Percentiles rank a stretch among this genome's conserved stretches.
Evolutionary conservation across 2,888 invertebrate species (phyloP).

Genomic region (Therioaphis trifolii): DNA sequence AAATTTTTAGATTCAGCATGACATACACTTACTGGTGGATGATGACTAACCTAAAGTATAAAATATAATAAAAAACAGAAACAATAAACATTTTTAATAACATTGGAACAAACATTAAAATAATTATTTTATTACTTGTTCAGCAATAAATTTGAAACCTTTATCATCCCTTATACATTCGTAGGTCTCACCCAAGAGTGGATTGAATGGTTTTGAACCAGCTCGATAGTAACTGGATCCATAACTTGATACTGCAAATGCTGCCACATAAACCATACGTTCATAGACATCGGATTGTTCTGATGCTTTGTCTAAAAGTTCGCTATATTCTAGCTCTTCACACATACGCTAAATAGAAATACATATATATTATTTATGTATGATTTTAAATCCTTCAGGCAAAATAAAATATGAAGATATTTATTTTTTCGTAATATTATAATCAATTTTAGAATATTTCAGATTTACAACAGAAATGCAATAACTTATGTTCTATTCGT

Average conservation of each 20-base stretch:
- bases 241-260: conserved; percentile 85
- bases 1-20: conserved; percentile 82
- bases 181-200: conserved; percentile 84
- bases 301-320: conserved; percentile 81
- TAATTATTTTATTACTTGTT: conserved; percentile 73
- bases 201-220: conserved; percentile 87
- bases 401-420: not conserved
- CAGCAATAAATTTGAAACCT: conserved; percentile 82
- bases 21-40: conserved; percentile 85
- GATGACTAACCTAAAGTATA: conserved; percentile 78
- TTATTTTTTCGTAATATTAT: no score
- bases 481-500: no score
- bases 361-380: not conserved
- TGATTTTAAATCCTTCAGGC: not conserved
- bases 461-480: no score
- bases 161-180: conserved; percentile 83
- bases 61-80: not conserved
- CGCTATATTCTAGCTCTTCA: conserved; percentile 86
- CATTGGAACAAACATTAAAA: not conserved
- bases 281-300: conserved; percentile 76
- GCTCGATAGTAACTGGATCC: conserved; percentile 79
- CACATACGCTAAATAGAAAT: conserved; percentile 75
- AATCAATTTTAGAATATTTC: no score
- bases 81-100: conserved; percentile 1
- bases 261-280: conserved; percentile 81